A percentile compares a stretch with the other conserved stretches of the same genome.
Conservation (phyloP, 2,113 vertebrate species). For the Melanotaenia duboulayi region DNA sequence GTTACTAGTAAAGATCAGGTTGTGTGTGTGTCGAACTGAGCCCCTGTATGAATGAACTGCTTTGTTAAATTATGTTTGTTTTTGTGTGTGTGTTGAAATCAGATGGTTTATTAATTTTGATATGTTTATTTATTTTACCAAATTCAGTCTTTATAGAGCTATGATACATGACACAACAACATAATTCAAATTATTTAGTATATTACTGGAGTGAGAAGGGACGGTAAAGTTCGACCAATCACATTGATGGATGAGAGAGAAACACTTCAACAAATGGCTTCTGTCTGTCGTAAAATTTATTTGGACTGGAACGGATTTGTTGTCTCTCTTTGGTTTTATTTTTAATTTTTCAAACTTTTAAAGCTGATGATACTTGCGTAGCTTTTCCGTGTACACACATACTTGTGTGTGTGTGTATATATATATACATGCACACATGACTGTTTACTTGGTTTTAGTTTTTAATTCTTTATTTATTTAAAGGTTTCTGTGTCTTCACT, state of each 20-base stretch:
- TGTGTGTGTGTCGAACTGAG: no score
- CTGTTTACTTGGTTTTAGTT: neutral
- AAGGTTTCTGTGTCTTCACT: slow-evolving; percentile 54
- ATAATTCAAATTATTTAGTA: neutral
- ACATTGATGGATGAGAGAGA: neutral
- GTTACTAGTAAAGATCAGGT: no score
- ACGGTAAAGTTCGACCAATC: neutral
- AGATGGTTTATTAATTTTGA: neutral
- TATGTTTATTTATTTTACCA: neutral
- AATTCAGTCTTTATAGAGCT: neutral
- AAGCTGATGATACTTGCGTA: no score
- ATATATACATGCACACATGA: no score
- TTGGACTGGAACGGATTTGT: slow-evolving; percentile 6
- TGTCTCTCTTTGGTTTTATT: neutral
- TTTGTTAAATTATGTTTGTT: slow-evolving; percentile 21
- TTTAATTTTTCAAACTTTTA: slow-evolving; percentile 46
- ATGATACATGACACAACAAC: neutral
- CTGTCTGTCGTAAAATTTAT: slow-evolving; percentile 1
- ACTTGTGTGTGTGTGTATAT: no score
- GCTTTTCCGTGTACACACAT: neutral
- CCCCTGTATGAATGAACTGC: neutral
- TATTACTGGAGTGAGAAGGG: neutral
- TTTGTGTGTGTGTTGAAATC: slow-evolving; percentile 13
- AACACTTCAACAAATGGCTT: slow-evolving; percentile 6
- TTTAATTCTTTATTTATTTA: no score